Evolutionary conservation across 2,888 invertebrate genomes (phyloP), one percentile per base, ranked within the genome.

Genomic region (Parelbella ahira): DNA sequence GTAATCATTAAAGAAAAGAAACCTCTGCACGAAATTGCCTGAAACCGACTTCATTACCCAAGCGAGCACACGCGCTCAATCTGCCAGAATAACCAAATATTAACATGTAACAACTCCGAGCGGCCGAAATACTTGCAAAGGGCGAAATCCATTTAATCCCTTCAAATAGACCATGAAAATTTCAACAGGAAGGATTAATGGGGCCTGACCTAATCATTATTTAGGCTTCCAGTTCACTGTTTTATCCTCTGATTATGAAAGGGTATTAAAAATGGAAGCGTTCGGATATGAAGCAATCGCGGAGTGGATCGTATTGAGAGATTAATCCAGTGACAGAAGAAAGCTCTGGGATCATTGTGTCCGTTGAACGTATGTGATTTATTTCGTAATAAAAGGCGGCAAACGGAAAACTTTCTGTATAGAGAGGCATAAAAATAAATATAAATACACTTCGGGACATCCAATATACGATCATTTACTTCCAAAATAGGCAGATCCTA

Each of bases 151-250:
- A 53, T 64, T 61, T 54, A 63, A 60, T 56, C 65, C 63, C 58
- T 53, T 67, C 63, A 67, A 69, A 71, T 68, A 64, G 63, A 63
- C 58, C 65, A 62, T 68, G 64, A 73, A 71, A 62, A 68, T 68
- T 72, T 61, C 58, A 63, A 51, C 56, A 56, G 57, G 68, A 62
- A 57, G 63, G 72, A 68, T 69, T 67, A 71, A 70, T 67, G 64
- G 44, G 39, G 44, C 34, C 48, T 51, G 48, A 49, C 56, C 59
- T 63, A 63, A 70, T 70, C 61, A 68, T 68, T 67, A 63, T 64
- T 65, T 64, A 44, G 42, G 53, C 50, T 41, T 46, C 48, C 48
- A 46, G 42, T 43, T 43, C 50, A 44, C 13, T 34, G 49, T 45
- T 30, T 38, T 24, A 29, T 48, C 45, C 53, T n/a, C n/a, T 55